Conservation (phyloP, 2,113 vertebrate species). For the Casuarius casuarius region DNA sequence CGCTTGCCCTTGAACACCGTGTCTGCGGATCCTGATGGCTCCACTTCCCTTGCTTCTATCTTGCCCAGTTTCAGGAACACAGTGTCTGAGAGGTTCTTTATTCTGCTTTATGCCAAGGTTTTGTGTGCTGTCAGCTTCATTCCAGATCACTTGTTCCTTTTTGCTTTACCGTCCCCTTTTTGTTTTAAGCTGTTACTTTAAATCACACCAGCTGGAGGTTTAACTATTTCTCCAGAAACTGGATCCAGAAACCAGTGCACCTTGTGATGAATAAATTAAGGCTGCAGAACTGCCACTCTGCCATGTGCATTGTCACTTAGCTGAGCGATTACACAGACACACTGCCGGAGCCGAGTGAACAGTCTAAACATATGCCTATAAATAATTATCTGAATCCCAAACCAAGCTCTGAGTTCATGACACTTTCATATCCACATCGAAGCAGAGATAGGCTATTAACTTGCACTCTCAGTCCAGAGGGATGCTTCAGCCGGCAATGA, state of each 20-base stretch:
- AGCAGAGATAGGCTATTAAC: not conserved
- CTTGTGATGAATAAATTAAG: slow-evolving; percentile 48
- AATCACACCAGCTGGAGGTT: not conserved
- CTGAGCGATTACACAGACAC: not conserved
- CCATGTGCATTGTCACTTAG: not conserved
- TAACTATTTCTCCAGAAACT: slow-evolving; percentile 45
- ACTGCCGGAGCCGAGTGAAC: not conserved
- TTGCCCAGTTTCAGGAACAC: not conserved
- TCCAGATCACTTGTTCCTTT: not conserved
- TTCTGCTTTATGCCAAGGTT: not conserved
- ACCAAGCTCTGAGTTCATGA: not conserved
- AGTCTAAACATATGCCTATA: not conserved
- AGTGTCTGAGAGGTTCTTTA: not conserved
- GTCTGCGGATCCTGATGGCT: not conserved
- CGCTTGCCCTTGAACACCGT: not conserved
- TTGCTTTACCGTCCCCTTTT: not conserved
- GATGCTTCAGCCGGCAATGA: not conserved
- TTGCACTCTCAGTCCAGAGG: not conserved
- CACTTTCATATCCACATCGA: not conserved
- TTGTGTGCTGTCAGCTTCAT: not conserved
- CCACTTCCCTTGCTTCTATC: rapidly evolving
- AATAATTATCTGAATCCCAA: slow-evolving; percentile 2
- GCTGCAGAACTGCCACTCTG: slow-evolving; percentile 9
- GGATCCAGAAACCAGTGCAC: slow-evolving; percentile 14
- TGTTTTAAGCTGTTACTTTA: slow-evolving; percentile 41